Percentiles rank a stretch among this genome's conserved stretches.
phyloP scores from a whole-genome alignment of 2,888 invertebrate species.

The Agriopis leucophaearia region DNA sequence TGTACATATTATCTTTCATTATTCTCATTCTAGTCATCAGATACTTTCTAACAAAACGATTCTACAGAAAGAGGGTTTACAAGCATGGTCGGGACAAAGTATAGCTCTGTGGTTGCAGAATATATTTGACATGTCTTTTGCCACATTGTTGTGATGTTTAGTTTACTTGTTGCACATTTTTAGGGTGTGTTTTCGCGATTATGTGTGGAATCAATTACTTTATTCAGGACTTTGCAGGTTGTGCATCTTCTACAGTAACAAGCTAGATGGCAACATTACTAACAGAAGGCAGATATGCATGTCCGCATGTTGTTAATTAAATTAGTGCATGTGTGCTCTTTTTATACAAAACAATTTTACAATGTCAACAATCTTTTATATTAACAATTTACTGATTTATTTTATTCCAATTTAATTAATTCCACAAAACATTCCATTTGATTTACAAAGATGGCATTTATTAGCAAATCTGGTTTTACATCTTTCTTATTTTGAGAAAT shows the following conservation, averaged over 20 bases:
- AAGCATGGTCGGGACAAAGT: conserved; percentile 91
- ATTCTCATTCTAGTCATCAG: conserved; percentile 92
- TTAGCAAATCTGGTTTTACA: not conserved
- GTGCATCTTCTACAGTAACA: not conserved
- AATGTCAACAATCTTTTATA: not conserved
- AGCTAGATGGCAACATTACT: not conserved
- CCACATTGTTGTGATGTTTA: not conserved
- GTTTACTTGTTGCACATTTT: conserved; percentile 2
- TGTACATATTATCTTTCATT: conserved; percentile 91
- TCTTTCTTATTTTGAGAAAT: not conserved
- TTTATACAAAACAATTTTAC: conserved; percentile 1
- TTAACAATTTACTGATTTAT: not conserved
- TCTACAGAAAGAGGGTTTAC: conserved; percentile 91
- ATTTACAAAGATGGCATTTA: conserved; percentile 4
- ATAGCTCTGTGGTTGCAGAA: conserved; percentile 68
- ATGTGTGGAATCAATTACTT: conserved; percentile 36
- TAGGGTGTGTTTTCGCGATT: conserved; percentile 8
- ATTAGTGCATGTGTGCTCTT: not conserved
- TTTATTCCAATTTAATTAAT: not conserved
- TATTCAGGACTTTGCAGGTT: not conserved
- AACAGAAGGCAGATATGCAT: conserved; percentile 1
- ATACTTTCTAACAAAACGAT: conserved; percentile 90
- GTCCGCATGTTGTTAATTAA: not conserved
- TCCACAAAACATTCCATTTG: conserved; percentile 18
- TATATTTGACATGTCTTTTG: not conserved